Evolutionary conservation across 2,113 vertebrate species (phyloP).

Genomic region (Crocuta crocuta): DNA sequence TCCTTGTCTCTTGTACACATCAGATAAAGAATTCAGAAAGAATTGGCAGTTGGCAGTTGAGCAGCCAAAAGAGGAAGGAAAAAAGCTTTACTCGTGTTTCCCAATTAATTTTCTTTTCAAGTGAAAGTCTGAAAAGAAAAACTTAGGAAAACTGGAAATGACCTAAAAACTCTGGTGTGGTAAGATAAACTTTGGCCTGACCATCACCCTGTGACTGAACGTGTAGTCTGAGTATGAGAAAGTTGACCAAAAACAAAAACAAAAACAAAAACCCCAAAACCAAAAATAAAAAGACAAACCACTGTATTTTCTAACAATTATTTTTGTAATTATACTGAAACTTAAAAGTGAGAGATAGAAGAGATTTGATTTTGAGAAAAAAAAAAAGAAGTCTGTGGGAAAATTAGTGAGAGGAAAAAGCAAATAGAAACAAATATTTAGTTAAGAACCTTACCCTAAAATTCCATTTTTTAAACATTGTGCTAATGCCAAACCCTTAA

Average conservation of each 20-base stretch:
- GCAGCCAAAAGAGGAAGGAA: conserved; percentile 61
- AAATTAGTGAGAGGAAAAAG: conserved; percentile 37
- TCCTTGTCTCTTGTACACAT: conserved; percentile 72
- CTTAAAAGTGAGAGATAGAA: not conserved
- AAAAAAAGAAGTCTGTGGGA: conserved; percentile 17
- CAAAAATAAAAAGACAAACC: too few species aligned
- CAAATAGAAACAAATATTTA: conserved; percentile 34
- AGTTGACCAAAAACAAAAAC: not conserved
- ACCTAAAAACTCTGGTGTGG: not conserved
- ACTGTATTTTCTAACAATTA: conserved; percentile 1
- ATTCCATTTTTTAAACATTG: conserved; percentile 41
- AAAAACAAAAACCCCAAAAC: not conserved
- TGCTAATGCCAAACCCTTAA: not conserved
- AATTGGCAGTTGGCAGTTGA: conserved; percentile 71
- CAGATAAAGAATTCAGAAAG: conserved; percentile 76
- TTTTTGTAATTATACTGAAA: not conserved
- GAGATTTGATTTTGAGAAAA: conserved; percentile 17
- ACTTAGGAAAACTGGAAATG: conserved; percentile 69
- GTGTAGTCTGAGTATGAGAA: not conserved
- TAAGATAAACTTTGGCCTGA: conserved; percentile 33
- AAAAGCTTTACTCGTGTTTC: conserved; percentile 67
- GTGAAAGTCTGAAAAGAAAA: conserved; percentile 66
- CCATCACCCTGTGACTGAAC: not conserved
- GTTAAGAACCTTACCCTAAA: conserved; percentile 21
- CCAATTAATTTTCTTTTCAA: conserved; percentile 77